Evolutionary conservation across 2,113 vertebrate genomes (phyloP).

Genomic region (Malurus cyaneus): DNA sequence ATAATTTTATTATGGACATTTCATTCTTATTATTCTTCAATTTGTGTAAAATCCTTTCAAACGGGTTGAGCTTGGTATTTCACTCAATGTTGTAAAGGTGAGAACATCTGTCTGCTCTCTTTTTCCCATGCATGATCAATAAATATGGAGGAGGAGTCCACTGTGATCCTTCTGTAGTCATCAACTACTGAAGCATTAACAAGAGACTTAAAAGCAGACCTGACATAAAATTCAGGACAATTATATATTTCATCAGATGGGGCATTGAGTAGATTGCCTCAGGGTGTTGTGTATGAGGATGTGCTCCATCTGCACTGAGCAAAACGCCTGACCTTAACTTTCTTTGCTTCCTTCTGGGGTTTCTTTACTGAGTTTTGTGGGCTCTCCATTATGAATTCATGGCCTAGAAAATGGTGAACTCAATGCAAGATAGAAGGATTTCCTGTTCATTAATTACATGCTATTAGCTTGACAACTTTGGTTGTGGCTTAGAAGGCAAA

Average conservation of each 20-base stretch:
- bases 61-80: neutral
- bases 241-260: neutral
- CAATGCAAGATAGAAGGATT: neutral
- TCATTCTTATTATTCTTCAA: neutral
- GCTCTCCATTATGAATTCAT: neutral
- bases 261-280: neutral
- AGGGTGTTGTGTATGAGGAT: neutral
- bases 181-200: neutral
- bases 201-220: neutral
- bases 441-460: neutral
- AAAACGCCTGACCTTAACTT: neutral
- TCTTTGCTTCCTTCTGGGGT: neutral
- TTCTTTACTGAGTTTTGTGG: neutral
- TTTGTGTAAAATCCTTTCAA: neutral
- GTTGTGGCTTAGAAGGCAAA: neutral
- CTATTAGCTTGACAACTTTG: neutral
- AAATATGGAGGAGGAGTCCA: neutral
- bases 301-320: neutral
- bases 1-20: neutral
- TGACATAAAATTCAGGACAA: neutral
- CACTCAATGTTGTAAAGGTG: rapidly evolving
- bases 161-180: neutral
- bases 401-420: neutral
- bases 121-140: neutral
- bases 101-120: neutral